A percentile compares a stretch with the other conserved stretches of the same genome.
These are phyloP conservation scores for Drosophila seguyi DNA, from an alignment of 1,140 invertebrate genomes.

Conservation along the genomic window DNA sequence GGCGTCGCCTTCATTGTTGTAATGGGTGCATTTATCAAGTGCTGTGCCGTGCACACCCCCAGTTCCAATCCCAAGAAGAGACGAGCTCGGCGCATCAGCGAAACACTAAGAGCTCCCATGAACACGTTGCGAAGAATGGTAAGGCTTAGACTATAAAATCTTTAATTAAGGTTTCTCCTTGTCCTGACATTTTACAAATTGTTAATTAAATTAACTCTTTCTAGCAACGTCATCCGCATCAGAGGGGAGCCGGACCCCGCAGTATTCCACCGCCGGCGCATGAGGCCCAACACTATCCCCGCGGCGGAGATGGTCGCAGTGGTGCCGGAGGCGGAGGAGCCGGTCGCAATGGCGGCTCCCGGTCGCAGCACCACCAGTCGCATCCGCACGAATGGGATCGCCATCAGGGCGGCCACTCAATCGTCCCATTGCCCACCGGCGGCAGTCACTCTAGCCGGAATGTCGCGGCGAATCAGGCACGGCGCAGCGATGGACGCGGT, in stretches of 20 bases:
- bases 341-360: conserved; percentile 53
- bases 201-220: conserved; percentile 24
- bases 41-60: conserved; percentile 99
- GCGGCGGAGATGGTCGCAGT: conserved; percentile 30
- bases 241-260: conserved; percentile 85
- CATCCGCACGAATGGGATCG: conserved; percentile 84
- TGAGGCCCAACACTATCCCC: conserved; percentile 71
- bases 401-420: conserved; percentile 72
- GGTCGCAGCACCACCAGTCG: conserved; percentile 63
- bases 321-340: conserved; percentile 35
- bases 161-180: neutral
- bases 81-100: conserved; percentile 93
- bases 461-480: conserved; percentile 61
- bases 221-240: conserved; percentile 86
- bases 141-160: neutral
- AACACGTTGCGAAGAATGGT: conserved; percentile 92
- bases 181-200: neutral
- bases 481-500: conserved; percentile 76
- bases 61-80: conserved; percentile 98
- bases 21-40: conserved; percentile 99
- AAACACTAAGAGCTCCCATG: conserved; percentile 95
- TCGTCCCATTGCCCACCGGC: conserved; percentile 74
- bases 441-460: conserved; percentile 69
- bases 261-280: conserved; percentile 86
- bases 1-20: conserved; percentile 96